Conservation (phyloP, 2,888 invertebrate genomes). For the Alitta virens region DNA sequence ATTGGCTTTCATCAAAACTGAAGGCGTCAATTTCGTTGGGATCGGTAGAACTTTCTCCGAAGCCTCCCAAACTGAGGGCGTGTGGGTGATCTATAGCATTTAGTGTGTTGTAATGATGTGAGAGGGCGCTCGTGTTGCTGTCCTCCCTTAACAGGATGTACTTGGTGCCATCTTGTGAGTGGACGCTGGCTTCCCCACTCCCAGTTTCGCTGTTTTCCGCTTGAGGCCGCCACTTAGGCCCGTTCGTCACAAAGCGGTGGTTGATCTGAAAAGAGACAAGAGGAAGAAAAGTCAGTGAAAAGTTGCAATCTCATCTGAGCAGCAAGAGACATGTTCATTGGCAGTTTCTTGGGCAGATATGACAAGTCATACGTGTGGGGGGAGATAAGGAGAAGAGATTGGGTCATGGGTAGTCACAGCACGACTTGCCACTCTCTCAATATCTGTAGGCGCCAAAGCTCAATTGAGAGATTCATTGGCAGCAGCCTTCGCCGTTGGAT, state of each 20-base stretch:
- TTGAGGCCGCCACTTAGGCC: slow-evolving; percentile 14
- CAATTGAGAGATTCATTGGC: no score
- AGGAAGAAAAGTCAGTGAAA: background rate
- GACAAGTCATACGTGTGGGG: no score
- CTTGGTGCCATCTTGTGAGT: background rate
- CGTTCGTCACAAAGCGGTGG: slow-evolving; percentile 13
- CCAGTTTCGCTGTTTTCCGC: slow-evolving; percentile 3
- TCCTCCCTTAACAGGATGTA: slow-evolving; percentile 17
- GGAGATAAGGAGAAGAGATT: no score
- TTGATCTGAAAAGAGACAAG: slow-evolving; percentile 6
- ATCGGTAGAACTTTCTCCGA: slow-evolving; percentile 22
- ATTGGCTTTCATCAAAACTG: background rate
- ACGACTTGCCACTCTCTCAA: no score
- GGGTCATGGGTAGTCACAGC: no score
- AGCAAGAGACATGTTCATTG: no score
- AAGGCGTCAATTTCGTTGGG: background rate
- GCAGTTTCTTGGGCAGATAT: no score
- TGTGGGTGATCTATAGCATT: slow-evolving; percentile 18
- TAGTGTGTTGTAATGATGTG: slow-evolving; percentile 20
- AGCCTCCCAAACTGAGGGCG: slow-evolving; percentile 19
- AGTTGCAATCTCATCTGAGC: no score
- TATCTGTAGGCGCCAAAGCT: no score
- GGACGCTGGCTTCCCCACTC: background rate
- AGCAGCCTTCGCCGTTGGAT: no score
- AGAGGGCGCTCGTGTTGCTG: slow-evolving; percentile 11